These are phyloP conservation scores for Calameuta filiformis DNA, from an alignment of 2,888 invertebrate genomes.

Conservation along the genomic window DNA sequence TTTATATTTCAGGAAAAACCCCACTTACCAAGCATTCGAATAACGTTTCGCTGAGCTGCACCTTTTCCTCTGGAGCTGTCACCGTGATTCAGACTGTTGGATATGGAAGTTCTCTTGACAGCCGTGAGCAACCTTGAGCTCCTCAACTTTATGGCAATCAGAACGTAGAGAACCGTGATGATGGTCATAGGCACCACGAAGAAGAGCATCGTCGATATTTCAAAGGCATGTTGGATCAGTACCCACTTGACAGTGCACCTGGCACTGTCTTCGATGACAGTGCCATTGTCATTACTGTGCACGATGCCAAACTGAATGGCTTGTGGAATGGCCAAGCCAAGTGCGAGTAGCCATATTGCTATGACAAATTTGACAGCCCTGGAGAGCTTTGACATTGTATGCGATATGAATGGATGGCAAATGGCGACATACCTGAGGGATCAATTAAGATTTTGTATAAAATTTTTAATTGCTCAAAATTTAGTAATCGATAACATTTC, in stretches of 20 bases:
- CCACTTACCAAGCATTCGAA: conserved; percentile 82
- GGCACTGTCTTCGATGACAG: conserved; percentile 66
- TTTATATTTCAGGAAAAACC: no score
- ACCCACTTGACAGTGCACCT: conserved; percentile 73
- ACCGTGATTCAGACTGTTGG: conserved; percentile 70
- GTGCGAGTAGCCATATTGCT: conserved; percentile 82
- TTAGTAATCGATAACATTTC: neutral
- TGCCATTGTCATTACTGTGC: conserved; percentile 63
- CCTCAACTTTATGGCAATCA: conserved; percentile 79
- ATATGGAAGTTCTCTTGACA: conserved; percentile 69
- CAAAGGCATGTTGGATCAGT: conserved; percentile 77
- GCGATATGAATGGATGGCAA: conserved; percentile 78
- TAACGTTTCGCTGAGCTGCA: conserved; percentile 73
- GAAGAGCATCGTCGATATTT: conserved; percentile 84
- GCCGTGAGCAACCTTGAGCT: conserved; percentile 68
- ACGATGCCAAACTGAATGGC: conserved; percentile 84
- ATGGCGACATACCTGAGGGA: conserved; percentile 50
- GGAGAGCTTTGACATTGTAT: conserved; percentile 85
- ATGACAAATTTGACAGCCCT: conserved; percentile 81
- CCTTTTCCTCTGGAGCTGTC: conserved; percentile 59
- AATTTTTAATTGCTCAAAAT: neutral
- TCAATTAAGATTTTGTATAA: neutral
- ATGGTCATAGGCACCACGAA: conserved; percentile 90
- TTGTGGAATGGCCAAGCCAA: conserved; percentile 81
- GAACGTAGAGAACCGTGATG: conserved; percentile 83